Evolutionary conservation across 2,797 vertebrate genomes (phyloP).

Genomic region (Psittacula echo): DNA sequence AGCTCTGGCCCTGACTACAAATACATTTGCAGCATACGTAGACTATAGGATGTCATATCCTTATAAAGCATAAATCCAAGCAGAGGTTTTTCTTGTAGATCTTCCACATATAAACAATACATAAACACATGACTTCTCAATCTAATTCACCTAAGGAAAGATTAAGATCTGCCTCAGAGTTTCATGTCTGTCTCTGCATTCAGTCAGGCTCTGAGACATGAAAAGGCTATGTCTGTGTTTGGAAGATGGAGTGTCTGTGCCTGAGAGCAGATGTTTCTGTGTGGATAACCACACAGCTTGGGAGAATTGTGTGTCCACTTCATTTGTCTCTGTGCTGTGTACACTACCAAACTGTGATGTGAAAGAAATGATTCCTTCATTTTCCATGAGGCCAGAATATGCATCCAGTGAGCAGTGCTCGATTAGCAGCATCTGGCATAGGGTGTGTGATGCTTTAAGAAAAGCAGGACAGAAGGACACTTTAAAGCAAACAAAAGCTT

Average conservation of each 20-base stretch:
- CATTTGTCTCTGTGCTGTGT: not conserved
- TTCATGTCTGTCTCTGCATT: not conserved
- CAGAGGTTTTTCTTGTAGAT: not conserved
- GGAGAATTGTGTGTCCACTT: not conserved
- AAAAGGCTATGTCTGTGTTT: not conserved
- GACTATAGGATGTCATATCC: not conserved
- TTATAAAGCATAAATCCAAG: not conserved
- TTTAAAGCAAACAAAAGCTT: slow-evolving; percentile 2
- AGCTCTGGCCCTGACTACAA: not conserved
- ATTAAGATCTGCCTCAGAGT: not conserved
- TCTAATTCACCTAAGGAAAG: not conserved
- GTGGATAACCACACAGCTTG: not conserved
- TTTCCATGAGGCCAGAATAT: not conserved
- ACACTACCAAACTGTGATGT: not conserved
- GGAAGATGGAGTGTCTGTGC: not conserved
- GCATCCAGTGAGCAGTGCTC: not conserved
- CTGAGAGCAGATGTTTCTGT: not conserved
- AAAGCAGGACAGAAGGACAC: not conserved
- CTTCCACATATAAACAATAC: not conserved
- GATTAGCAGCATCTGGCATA: not conserved
- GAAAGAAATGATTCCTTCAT: not conserved
- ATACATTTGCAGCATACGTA: not conserved
- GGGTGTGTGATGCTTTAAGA: not conserved
- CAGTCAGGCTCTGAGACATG: not conserved
- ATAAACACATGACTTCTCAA: not conserved